Conservation (phyloP, 64 coral and sea anemone genomes). For the Montipora efflorescens region DNA sequence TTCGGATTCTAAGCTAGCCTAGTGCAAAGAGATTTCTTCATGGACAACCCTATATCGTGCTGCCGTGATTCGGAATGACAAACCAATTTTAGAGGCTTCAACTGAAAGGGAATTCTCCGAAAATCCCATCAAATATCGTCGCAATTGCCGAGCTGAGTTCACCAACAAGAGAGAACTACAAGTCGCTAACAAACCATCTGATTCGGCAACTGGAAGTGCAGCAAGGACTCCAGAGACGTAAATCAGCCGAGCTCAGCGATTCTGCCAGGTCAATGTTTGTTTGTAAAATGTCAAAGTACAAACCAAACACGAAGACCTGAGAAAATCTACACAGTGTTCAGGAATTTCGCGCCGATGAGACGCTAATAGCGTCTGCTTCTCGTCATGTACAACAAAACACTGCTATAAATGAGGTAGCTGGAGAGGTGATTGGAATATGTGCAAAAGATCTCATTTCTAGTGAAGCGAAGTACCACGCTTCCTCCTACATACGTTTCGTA, state of each 20-base stretch:
- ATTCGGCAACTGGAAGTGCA: background rate
- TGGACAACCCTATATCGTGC: constrained; percentile 50
- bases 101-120: constrained; percentile 65
- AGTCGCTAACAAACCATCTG: constrained; percentile 20
- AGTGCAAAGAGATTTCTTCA: constrained; percentile 47
- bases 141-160: constrained; percentile 69
- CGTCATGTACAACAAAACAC: background rate
- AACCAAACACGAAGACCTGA: constrained; percentile 57
- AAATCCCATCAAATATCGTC: constrained; percentile 67
- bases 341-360: constrained; percentile 79
- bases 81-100: constrained; percentile 46
- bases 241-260: constrained; percentile 34
- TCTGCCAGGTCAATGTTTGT: constrained; percentile 50
- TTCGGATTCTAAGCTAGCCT: constrained; percentile 7
- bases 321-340: constrained; percentile 43
- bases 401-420: constrained; percentile 41
- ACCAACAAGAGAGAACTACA: constrained; percentile 76
- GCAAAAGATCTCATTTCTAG: constrained; percentile 74
- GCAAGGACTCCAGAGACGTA: constrained; percentile 27
- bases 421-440: constrained; percentile 54
- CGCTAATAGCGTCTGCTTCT: background rate
- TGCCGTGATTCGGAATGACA: constrained; percentile 25
- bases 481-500: constrained; percentile 71
- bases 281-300: constrained; percentile 78
- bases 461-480: constrained; percentile 75